phyloP scores from a whole-genome alignment of 1,140 invertebrate genomes.

The Drepana arcuata region DNA sequence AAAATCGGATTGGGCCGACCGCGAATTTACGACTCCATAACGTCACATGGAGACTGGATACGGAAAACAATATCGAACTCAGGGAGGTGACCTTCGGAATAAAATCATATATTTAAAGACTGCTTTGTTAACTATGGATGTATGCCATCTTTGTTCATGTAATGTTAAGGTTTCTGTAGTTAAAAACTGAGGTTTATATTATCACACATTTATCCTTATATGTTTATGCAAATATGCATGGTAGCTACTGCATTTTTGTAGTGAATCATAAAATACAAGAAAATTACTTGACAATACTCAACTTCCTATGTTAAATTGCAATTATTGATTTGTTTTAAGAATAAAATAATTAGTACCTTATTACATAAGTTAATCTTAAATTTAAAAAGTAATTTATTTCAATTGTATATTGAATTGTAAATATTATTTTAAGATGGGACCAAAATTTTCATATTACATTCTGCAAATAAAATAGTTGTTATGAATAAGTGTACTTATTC shows the following conservation, averaged over 20 bases:
- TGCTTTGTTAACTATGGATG: slow-evolving; percentile 11
- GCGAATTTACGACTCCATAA: slow-evolving; percentile 85
- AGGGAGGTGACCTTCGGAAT: slow-evolving; percentile 40
- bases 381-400: slow-evolving; percentile 15
- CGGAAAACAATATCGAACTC: slow-evolving; percentile 75
- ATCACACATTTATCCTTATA: too few species aligned
- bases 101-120: slow-evolving; percentile 19
- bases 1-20: slow-evolving; percentile 81
- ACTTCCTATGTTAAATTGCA: too few species aligned
- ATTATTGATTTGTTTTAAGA: too few species aligned
- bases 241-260: too few species aligned
- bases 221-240: too few species aligned
- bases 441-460: slow-evolving; percentile 25
- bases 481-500: too few species aligned
- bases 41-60: slow-evolving; percentile 87
- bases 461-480: too few species aligned
- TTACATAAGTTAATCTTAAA: slow-evolving; percentile 19
- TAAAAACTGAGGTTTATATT: too few species aligned
- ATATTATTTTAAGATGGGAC: slow-evolving; percentile 33
- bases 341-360: slow-evolving; percentile 8
- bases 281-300: too few species aligned
- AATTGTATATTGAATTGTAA: slow-evolving; percentile 27
- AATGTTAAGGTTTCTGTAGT: too few species aligned
- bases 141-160: slow-evolving; percentile 4
- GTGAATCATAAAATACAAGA: too few species aligned